These are phyloP conservation scores for Chionoecetes opilio DNA, from an alignment of 1,140 invertebrate genomes.

Conservation along the genomic window DNA sequence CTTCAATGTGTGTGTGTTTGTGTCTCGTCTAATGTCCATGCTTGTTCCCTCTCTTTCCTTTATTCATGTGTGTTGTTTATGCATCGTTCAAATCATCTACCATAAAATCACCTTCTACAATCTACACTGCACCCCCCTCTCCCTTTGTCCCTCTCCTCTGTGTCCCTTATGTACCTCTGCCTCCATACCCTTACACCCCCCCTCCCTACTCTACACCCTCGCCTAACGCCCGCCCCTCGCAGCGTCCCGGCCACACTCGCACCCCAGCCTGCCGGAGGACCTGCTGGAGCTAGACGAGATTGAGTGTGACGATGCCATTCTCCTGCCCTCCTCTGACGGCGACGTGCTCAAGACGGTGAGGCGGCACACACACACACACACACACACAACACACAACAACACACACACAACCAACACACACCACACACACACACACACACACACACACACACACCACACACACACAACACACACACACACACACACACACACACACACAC, in stretches of 20 bases:
- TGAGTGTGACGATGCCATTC: conserved; percentile 79
- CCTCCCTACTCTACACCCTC: not conserved
- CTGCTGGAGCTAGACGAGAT: conserved; percentile 82
- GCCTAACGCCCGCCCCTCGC: not conserved
- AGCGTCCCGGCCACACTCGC: conserved; percentile 70
- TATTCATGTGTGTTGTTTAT: no score
- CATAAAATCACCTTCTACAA: no score
- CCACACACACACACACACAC: no score
- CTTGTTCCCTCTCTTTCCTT: no score
- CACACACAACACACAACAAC: not conserved
- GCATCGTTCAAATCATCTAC: no score
- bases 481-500: not conserved
- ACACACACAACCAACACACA: not conserved
- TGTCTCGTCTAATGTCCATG: no score
- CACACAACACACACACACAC: no score
- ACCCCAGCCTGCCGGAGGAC: conserved; percentile 78
- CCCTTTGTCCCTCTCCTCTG: not conserved
- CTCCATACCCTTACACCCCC: not conserved
- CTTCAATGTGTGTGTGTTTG: no score
- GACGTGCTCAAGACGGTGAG: conserved; percentile 83
- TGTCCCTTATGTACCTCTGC: not conserved
- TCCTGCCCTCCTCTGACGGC: conserved; percentile 78
- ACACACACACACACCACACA: no score
- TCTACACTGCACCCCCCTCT: no score
- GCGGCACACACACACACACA: not conserved